These are phyloP conservation scores for Phataginus tetradactyla DNA, from an alignment of 2,797 vertebrate genomes.

Conservation along the genomic window DNA sequence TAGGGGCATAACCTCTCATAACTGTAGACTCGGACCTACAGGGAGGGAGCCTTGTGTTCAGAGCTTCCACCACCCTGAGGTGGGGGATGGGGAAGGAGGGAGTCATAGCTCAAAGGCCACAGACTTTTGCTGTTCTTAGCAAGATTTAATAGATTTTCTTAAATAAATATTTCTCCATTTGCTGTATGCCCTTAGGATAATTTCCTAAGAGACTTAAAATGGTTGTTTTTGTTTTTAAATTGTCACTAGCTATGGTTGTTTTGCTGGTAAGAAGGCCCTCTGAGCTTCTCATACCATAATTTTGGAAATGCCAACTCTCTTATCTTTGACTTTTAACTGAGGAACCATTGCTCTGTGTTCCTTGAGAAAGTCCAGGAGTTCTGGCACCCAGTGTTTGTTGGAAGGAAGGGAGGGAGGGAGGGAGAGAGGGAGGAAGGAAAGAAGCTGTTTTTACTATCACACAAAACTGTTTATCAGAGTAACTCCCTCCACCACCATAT, in stretches of 20 bases:
- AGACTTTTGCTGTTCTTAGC: background rate
- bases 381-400: background rate
- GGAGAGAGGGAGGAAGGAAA: background rate
- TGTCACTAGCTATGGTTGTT: background rate
- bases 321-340: conserved; percentile 14
- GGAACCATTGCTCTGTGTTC: background rate
- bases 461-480: background rate
- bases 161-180: background rate
- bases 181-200: background rate
- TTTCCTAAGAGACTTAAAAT: background rate
- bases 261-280: background rate
- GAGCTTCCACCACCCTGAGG: background rate
- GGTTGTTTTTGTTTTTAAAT: background rate
- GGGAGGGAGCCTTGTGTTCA: background rate
- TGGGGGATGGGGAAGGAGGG: background rate
- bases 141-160: background rate
- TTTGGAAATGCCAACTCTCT: background rate
- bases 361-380: background rate
- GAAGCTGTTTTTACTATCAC: background rate
- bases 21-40: background rate
- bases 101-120: background rate
- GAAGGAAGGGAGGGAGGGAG: background rate
- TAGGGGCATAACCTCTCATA: background rate
- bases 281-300: background rate
- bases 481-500: background rate